These are phyloP conservation scores for Apamea sordens DNA, from an alignment of 2,888 invertebrate genomes.

Conservation along the genomic window DNA sequence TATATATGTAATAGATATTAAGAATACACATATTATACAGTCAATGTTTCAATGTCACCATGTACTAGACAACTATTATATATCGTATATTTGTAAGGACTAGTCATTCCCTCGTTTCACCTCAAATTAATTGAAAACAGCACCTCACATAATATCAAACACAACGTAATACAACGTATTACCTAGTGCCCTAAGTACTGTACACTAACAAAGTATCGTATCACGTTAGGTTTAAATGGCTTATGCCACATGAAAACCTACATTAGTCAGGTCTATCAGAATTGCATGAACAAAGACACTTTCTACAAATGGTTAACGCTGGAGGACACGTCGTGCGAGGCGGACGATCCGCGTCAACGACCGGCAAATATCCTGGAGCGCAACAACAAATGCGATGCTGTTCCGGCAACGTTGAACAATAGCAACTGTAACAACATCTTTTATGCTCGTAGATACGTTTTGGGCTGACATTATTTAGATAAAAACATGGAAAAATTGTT, in stretches of 20 bases:
- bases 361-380: neutral
- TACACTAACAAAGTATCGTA: constrained; percentile 36
- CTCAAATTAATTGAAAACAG: constrained; percentile 61
- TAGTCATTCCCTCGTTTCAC: constrained; percentile 63
- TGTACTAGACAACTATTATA: constrained; percentile 70
- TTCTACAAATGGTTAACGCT: constrained; percentile 11
- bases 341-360: neutral
- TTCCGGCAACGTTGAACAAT: neutral
- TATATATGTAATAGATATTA: constrained; percentile 72
- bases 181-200: constrained; percentile 33
- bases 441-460: neutral
- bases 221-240: constrained; percentile 42
- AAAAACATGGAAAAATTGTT: neutral
- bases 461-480: neutral
- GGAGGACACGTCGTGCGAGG: neutral
- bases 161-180: neutral
- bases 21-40: constrained; percentile 70
- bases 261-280: neutral
- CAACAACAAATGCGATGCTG: neutral
- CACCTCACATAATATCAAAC: constrained; percentile 43
- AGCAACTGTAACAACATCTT: neutral
- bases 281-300: constrained; percentile 2
- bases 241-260: neutral
- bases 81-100: constrained; percentile 59
- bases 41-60: constrained; percentile 76